Conservation (phyloP, 2,888 invertebrate genomes). For the Ischnura elegans region DNA sequence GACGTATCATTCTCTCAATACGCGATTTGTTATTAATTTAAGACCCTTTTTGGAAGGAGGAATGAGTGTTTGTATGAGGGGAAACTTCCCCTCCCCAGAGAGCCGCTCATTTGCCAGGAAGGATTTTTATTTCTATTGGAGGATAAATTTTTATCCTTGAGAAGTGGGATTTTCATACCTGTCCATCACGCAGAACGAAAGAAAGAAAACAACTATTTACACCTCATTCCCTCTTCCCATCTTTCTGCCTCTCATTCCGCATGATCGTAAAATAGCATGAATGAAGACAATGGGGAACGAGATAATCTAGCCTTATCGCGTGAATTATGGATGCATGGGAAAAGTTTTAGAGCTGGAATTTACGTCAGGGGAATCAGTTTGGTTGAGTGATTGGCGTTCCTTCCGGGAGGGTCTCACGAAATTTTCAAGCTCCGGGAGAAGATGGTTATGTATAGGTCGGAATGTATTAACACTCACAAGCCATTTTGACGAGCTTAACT, state of each 20-base stretch:
- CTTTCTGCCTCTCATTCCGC: too few relatives aligned
- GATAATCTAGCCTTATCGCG: not conserved
- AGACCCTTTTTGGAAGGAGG: not conserved
- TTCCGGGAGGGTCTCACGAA: not conserved
- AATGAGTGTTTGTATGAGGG: not conserved
- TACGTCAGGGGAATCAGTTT: not conserved
- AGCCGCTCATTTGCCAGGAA: not conserved
- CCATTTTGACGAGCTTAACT: not conserved
- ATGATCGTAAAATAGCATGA: not conserved
- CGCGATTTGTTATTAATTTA: slow-evolving; percentile 53
- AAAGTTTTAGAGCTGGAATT: not conserved
- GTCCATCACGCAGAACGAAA: not conserved
- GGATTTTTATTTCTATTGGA: not conserved
- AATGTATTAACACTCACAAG: not conserved
- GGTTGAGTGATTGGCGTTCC: not conserved
- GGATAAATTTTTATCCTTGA: not conserved
- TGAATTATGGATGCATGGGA: slow-evolving; percentile 26
- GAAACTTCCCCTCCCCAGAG: not conserved
- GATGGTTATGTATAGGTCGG: not conserved
- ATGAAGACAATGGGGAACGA: not conserved
- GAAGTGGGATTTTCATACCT: not conserved
- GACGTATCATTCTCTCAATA: slow-evolving; percentile 36
- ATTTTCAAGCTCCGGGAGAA: not conserved
- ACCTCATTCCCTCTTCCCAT: not conserved
- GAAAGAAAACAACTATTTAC: not conserved